Evolutionary conservation across 2,797 vertebrate genomes (phyloP).

Genomic region (Sparus aurata): DNA sequence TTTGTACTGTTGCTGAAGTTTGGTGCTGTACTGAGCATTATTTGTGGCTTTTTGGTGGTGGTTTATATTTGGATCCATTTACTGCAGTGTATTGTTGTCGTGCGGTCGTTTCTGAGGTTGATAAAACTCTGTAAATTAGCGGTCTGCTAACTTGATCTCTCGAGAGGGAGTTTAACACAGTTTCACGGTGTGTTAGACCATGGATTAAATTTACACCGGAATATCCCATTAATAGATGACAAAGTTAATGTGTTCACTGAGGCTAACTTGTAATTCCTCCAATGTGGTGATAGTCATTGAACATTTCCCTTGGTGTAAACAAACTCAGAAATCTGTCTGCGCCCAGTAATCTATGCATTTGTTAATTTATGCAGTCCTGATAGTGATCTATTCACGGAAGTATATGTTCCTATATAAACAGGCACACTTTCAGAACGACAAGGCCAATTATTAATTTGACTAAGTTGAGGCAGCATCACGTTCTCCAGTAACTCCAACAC

Average conservation of each 20-base stretch:
- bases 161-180: too few relatives aligned
- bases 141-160: too few relatives aligned
- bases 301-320: neutral
- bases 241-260: neutral
- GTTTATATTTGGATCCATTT: too few relatives aligned
- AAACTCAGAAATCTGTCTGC: neutral
- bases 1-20: too few relatives aligned
- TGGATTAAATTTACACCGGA: too few relatives aligned
- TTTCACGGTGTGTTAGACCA: too few relatives aligned
- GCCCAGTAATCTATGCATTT: neutral
- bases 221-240: neutral
- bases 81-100: too few relatives aligned
- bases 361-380: neutral
- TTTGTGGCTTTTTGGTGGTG: too few relatives aligned
- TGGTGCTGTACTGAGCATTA: too few relatives aligned
- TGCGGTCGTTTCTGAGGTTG: too few relatives aligned
- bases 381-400: neutral
- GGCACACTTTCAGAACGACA: constrained; percentile 29
- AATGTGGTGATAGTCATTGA: neutral
- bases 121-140: too few relatives aligned
- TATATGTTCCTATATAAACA: constrained; percentile 12
- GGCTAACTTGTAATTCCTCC: neutral
- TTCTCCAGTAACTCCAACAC: constrained; percentile 64
- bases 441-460: constrained; percentile 58
- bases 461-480: constrained; percentile 52